These are phyloP conservation scores for Strigops habroptila DNA, from an alignment of 2,113 vertebrate species.

Conservation along the genomic window DNA sequence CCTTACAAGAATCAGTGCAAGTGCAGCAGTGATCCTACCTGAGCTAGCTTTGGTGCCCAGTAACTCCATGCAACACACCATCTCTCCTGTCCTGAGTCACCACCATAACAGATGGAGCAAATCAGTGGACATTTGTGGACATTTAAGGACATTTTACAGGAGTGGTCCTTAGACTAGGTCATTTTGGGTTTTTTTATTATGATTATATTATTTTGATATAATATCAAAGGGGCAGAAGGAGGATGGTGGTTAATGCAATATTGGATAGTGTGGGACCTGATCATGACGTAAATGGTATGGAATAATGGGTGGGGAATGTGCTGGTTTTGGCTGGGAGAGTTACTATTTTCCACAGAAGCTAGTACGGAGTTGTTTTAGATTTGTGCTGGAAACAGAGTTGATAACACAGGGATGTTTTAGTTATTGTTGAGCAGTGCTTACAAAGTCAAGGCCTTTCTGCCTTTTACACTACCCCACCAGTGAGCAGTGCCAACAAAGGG, in stretches of 20 bases:
- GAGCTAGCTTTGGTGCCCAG: not conserved
- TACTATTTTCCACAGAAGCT: not conserved
- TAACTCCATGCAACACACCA: not conserved
- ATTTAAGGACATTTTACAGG: not conserved
- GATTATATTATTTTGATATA: not conserved
- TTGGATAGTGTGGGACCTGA: not conserved
- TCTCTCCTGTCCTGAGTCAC: not conserved
- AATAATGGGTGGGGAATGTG: not conserved
- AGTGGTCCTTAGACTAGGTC: accelerated
- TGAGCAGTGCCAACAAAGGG: not conserved
- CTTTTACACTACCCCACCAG: accelerated
- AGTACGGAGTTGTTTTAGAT: not conserved
- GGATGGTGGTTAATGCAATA: not conserved
- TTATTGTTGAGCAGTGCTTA: not conserved
- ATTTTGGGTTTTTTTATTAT: not conserved
- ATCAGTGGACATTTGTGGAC: not conserved
- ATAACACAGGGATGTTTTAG: not conserved
- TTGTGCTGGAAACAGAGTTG: not conserved
- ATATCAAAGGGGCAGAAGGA: too few relatives aligned
- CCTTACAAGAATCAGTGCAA: not conserved
- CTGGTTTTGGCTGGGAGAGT: not conserved
- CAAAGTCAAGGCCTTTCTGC: accelerated
- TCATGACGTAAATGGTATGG: too few relatives aligned
- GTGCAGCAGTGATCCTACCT: not conserved
- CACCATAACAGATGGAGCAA: not conserved